Percentiles rank a stretch among this genome's conserved stretches.
These are phyloP conservation scores for Cydia strobilella DNA, from an alignment of 1,140 invertebrate species.

Conservation along the genomic window DNA sequence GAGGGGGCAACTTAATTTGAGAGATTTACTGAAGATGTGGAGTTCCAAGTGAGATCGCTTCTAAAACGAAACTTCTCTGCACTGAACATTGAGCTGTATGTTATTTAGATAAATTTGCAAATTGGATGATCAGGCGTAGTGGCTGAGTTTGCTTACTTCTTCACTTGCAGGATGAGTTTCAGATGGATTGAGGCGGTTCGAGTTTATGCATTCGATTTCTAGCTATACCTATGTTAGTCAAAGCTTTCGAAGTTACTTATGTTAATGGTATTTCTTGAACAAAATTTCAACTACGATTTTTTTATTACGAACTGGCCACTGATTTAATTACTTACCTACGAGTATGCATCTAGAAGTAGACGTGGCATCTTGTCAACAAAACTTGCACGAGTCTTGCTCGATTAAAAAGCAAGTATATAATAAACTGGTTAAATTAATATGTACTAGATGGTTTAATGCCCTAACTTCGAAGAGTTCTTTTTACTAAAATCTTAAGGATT, in stretches of 20 bases:
- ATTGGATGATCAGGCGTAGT: neutral
- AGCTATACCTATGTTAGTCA: constrained; percentile 7
- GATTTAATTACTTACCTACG: too few relatives aligned
- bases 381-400: too few relatives aligned
- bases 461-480: too few relatives aligned
- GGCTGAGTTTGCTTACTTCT: constrained; percentile 5
- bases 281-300: too few relatives aligned
- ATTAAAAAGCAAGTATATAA: too few relatives aligned
- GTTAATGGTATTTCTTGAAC: neutral
- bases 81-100: neutral
- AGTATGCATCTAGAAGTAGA: too few relatives aligned
- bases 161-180: constrained; percentile 25
- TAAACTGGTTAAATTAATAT: too few relatives aligned
- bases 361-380: too few relatives aligned
- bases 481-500: too few relatives aligned
- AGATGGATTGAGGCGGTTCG: constrained; percentile 21
- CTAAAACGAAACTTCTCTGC: constrained; percentile 17
- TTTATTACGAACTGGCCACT: too few relatives aligned
- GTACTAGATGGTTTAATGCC: too few relatives aligned
- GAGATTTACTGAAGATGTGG: constrained; percentile 47
- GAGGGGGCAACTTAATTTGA: constrained; percentile 44
- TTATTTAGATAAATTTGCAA: neutral
- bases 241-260: neutral
- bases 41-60: constrained; percentile 33
- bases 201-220: constrained; percentile 21